Conservation (phyloP, 2,797 vertebrate genomes). For the Toxotes lorentzi region DNA sequence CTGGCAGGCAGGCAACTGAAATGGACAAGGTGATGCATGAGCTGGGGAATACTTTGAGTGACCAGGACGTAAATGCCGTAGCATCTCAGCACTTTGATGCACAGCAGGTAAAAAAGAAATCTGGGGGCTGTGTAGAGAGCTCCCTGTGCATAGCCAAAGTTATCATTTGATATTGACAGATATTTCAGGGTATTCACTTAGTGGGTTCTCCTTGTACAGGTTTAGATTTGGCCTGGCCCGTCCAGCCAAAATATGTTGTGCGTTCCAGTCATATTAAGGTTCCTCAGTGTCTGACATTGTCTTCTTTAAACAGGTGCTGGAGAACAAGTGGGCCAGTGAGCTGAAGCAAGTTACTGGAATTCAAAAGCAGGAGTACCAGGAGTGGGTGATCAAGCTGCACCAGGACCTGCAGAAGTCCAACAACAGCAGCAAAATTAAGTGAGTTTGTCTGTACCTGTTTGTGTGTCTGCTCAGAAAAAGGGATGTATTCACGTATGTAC, state of each 20-base stretch:
- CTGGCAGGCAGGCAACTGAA: slow-evolving; percentile 90
- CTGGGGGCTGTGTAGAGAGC: neutral
- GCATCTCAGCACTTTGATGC: slow-evolving; percentile 97
- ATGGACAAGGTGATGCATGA: slow-evolving; percentile 98
- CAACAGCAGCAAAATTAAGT: slow-evolving; percentile 93
- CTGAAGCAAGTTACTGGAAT: slow-evolving; percentile 94
- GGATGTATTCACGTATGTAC: neutral
- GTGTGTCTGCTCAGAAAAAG: neutral
- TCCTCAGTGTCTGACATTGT: slow-evolving; percentile 1
- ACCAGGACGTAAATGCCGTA: slow-evolving; percentile 96
- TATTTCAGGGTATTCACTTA: neutral
- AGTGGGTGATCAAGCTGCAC: slow-evolving; percentile 98
- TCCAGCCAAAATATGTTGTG: neutral
- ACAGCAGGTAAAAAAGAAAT: slow-evolving; percentile 88
- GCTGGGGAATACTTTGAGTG: slow-evolving; percentile 93
- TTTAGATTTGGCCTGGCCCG: neutral
- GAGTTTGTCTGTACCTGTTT: slow-evolving; percentile 18
- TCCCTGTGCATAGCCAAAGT: neutral
- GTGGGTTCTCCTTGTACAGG: neutral
- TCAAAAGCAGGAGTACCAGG: slow-evolving; percentile 98
- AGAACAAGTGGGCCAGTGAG: slow-evolving; percentile 97
- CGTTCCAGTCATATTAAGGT: neutral
- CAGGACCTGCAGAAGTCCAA: slow-evolving; percentile 95
- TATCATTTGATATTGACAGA: neutral
- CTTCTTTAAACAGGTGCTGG: slow-evolving; percentile 87